Conservation (phyloP, 2,888 invertebrate genomes). For the Plebejus anna region DNA sequence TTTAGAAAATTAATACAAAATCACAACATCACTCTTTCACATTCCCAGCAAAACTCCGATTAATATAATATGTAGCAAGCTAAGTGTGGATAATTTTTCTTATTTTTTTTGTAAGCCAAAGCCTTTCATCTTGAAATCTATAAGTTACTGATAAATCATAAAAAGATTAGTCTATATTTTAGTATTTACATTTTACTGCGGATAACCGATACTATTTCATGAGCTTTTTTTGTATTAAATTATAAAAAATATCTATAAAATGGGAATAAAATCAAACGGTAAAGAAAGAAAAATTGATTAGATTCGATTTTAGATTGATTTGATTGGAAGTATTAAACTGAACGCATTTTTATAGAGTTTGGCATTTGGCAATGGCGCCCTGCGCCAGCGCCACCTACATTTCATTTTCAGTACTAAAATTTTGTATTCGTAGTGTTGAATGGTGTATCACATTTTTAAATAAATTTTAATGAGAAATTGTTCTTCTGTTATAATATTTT, state of each 20-base stretch:
- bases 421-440: constrained; percentile 79
- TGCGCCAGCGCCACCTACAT: constrained; percentile 47
- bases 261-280: not conserved
- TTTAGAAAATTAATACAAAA: too few species aligned
- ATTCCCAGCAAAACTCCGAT: too few species aligned
- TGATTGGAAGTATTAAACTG: constrained; percentile 31
- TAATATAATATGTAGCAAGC: too few species aligned
- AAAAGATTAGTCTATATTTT: too few species aligned
- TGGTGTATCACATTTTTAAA: constrained; percentile 76
- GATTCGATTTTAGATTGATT: too few species aligned
- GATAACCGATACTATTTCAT: too few species aligned
- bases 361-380: constrained; percentile 40
- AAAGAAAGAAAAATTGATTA: not conserved
- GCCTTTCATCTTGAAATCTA: not conserved
- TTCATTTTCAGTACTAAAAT: constrained; percentile 65
- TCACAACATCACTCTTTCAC: too few species aligned
- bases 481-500: constrained; percentile 68
- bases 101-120: not conserved
- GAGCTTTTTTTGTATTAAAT: too few species aligned
- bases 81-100: not conserved
- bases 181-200: too few species aligned
- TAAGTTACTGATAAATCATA: too few species aligned
- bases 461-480: constrained; percentile 73
- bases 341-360: constrained; percentile 47
- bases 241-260: not conserved